Conservation (phyloP, 2,888 invertebrate genomes). For the Sesia apiformis region DNA sequence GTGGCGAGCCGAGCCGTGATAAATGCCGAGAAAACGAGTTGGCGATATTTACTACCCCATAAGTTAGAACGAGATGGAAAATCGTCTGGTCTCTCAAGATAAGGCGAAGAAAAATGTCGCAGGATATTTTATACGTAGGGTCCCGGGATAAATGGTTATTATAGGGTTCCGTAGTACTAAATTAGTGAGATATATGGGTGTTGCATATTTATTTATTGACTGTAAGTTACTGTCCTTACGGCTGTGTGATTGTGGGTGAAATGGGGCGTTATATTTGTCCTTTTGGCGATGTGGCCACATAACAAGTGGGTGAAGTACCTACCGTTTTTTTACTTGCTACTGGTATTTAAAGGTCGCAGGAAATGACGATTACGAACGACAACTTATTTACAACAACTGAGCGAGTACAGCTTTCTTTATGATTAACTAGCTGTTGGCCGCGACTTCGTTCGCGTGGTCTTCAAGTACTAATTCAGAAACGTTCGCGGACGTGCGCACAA, state of each 20-base stretch:
- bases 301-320: too few species aligned
- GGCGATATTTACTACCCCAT: conserved; percentile 9
- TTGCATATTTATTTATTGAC: conserved; percentile 68
- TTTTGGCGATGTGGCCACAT: too few species aligned
- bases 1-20: conserved; percentile 30
- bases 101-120: conserved; percentile 71
- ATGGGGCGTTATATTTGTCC: neutral
- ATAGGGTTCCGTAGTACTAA: conserved; percentile 63
- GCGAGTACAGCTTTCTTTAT: too few species aligned
- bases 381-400: too few species aligned
- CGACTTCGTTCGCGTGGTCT: too few species aligned
- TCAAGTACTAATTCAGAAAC: too few species aligned
- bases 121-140: conserved; percentile 60
- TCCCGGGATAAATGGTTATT: conserved; percentile 63
- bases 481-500: too few species aligned
- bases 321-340: too few species aligned
- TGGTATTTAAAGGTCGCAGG: too few species aligned
- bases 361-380: too few species aligned
- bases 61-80: conserved; percentile 23
- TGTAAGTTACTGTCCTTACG: conserved; percentile 39
- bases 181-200: conserved; percentile 69
- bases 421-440: too few species aligned
- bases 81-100: conserved; percentile 59
- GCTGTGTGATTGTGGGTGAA: conserved; percentile 8
- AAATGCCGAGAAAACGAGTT: conserved; percentile 35